phyloP scores from a whole-genome alignment of 2,113 vertebrate species.

The Diadophis punctatus region DNA sequence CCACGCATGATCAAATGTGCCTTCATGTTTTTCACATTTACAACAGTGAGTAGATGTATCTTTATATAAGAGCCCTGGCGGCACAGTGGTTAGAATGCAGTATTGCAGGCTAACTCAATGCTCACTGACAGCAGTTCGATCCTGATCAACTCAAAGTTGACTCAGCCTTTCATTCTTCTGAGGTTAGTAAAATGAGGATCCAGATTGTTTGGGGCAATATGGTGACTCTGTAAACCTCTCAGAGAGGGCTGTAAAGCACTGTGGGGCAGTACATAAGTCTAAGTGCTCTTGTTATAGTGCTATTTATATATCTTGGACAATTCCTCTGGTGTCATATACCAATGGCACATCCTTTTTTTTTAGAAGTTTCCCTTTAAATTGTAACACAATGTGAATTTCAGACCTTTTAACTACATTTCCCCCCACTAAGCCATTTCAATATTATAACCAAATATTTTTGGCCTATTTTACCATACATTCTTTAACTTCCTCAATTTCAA shows the following conservation, averaged over 20 bases:
- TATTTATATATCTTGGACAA: background rate
- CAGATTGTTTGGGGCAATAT: background rate
- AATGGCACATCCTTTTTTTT: background rate
- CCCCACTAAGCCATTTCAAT: background rate
- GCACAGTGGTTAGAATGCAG: background rate
- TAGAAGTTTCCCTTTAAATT: background rate
- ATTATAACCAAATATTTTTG: background rate
- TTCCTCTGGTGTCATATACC: background rate
- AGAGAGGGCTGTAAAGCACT: background rate
- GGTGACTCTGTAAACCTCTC: background rate
- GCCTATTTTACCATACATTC: background rate
- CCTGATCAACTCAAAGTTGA: background rate
- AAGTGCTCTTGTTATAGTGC: background rate
- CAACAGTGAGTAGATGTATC: background rate
- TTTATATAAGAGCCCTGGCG: background rate
- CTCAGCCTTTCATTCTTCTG: background rate
- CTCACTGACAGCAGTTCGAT: background rate
- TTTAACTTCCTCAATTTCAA: background rate
- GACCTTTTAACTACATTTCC: background rate
- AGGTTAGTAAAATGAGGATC: background rate
- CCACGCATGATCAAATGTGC: background rate
- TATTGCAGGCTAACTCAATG: background rate
- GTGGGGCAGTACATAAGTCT: background rate
- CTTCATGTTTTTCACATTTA: background rate
- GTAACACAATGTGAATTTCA: background rate